A percentile compares a stretch with the other conserved stretches of the same genome.
Conservation (phyloP, 2,888 invertebrate genomes). For the Tiphia femorata region DNA sequence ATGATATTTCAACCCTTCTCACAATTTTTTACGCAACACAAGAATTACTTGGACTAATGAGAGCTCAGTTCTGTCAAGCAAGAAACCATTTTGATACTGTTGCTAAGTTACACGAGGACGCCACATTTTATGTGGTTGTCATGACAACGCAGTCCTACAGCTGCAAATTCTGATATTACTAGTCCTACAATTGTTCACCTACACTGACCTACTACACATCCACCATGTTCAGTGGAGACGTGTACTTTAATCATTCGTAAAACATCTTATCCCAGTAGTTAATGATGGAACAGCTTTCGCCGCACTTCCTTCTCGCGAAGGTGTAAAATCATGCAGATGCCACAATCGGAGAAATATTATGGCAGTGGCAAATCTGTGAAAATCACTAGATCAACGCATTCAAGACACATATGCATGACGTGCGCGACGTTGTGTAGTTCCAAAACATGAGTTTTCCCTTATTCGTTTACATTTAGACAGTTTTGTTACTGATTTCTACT, state of each 20-base stretch:
- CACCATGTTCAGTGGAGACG: too few species aligned
- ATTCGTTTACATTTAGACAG: constrained; percentile 27
- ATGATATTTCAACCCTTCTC: too few species aligned
- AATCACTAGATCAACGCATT: constrained; percentile 34
- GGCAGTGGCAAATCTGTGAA: constrained; percentile 22
- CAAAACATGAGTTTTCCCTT: constrained; percentile 48
- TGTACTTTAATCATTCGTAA: too few species aligned
- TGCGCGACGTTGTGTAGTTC: constrained; percentile 55
- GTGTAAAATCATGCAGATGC: too few species aligned
- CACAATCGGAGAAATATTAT: too few species aligned
- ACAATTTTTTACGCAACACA: too few species aligned
- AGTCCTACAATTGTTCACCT: too few species aligned
- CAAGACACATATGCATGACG: constrained; percentile 44
- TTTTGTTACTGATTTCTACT: not conserved
- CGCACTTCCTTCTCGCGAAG: too few species aligned
- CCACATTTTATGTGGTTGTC: constrained; percentile 32
- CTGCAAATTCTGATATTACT: constrained; percentile 16
- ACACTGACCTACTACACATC: too few species aligned
- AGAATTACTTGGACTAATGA: too few species aligned
- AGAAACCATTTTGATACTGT: not conserved
- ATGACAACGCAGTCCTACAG: constrained; percentile 48
- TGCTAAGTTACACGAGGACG: constrained; percentile 16
- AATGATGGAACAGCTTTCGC: too few species aligned
- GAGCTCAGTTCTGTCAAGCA: not conserved
- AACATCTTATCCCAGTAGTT: too few species aligned